Conservation (phyloP, 2,888 invertebrate genomes). For the Tetragonula carbonaria region DNA sequence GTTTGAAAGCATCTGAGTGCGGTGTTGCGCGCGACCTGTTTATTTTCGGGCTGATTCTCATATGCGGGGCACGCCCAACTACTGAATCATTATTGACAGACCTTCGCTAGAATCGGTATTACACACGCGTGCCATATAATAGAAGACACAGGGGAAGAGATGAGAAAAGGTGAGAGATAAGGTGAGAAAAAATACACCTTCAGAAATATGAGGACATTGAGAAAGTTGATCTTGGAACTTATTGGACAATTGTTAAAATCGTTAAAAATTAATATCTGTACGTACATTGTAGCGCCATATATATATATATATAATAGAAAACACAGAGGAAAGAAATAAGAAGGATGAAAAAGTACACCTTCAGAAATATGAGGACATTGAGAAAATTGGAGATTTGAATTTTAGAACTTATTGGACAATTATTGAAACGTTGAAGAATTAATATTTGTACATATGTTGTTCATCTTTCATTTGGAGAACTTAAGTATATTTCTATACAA, state of each 20-base stretch:
- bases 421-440: neutral
- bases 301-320: neutral
- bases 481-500: too few species aligned
- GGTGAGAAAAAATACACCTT: slow-evolving; percentile 6
- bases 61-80: slow-evolving; percentile 36
- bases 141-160: neutral
- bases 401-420: neutral
- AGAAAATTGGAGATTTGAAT: neutral
- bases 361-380: neutral
- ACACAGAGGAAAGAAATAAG: neutral
- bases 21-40: slow-evolving; percentile 20
- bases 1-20: neutral
- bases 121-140: slow-evolving; percentile 26
- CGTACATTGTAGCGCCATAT: neutral
- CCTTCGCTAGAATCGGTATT: slow-evolving; percentile 35
- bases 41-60: slow-evolving; percentile 42
- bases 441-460: neutral
- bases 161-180: neutral
- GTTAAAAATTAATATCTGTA: neutral
- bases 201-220: neutral
- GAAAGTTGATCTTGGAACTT: neutral
- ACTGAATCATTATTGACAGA: slow-evolving; percentile 51
- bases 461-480: too few species aligned
- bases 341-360: slow-evolving; percentile 1
- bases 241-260: neutral